These are phyloP conservation scores for Megamerina dolium DNA, from an alignment of 2,888 invertebrate species.

Conservation along the genomic window DNA sequence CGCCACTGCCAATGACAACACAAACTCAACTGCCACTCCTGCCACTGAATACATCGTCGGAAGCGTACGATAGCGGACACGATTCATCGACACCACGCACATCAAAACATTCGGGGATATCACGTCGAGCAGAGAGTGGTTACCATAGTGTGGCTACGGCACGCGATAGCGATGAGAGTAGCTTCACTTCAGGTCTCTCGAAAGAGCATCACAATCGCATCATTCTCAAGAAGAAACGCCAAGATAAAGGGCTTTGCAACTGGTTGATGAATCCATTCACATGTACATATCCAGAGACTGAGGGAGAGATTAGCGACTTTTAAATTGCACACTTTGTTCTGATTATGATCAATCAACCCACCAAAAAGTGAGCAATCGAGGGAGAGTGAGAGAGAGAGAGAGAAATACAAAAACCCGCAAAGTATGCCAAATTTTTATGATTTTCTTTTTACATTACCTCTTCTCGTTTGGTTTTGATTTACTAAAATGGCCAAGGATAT, in stretches of 20 bases:
- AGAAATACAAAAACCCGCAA: constrained; percentile 12
- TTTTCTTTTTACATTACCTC: too few relatives aligned
- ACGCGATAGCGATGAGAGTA: constrained; percentile 81
- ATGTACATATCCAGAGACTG: constrained; percentile 69
- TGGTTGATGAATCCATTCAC: constrained; percentile 72
- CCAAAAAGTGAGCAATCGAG: background rate
- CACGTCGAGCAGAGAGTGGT: constrained; percentile 78
- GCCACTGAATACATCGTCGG: constrained; percentile 50
- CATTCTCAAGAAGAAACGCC: constrained; percentile 56
- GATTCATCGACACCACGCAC: constrained; percentile 78
- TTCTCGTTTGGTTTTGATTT: constrained; percentile 6
- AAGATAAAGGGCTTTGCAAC: constrained; percentile 67
- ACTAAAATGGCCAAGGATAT: constrained; percentile 12
- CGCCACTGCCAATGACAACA: constrained; percentile 35
- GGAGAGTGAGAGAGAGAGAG: background rate
- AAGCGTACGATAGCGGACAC: constrained; percentile 76
- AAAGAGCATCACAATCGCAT: constrained; percentile 47
- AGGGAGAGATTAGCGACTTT: constrained; percentile 63
- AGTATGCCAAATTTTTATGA: constrained; percentile 24
- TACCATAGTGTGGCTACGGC: constrained; percentile 78
- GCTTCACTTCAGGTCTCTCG: constrained; percentile 64
- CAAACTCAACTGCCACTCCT: constrained; percentile 46
- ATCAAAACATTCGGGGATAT: constrained; percentile 74
- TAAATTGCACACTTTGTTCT: constrained; percentile 23
- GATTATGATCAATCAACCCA: too few relatives aligned